Evolutionary conservation across 2,888 invertebrate species (phyloP).

Genomic region (Trissoscelio sp.): DNA sequence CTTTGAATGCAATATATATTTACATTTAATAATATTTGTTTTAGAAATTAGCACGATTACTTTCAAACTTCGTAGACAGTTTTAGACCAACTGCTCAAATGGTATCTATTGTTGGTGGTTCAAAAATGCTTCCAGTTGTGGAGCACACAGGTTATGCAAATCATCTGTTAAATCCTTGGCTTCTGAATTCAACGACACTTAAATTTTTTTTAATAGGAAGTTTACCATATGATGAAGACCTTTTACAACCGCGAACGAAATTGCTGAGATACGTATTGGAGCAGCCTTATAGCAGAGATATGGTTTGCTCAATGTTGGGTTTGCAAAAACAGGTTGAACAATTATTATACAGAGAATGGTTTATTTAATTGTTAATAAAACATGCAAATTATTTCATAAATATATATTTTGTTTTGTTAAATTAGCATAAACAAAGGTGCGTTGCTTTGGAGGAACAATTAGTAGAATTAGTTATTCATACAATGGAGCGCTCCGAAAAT

Average conservation of each 20-base stretch:
- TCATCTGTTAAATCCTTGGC: slow-evolving; percentile 96
- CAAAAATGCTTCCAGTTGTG: slow-evolving; percentile 96
- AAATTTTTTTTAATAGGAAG: slow-evolving; percentile 89
- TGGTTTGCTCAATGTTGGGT: slow-evolving; percentile 97
- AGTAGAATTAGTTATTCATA: slow-evolving; percentile 94
- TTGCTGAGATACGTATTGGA: slow-evolving; percentile 95
- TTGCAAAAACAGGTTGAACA: slow-evolving; percentile 92
- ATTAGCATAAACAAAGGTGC: slow-evolving; percentile 92
- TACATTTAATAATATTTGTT: slow-evolving; percentile 67
- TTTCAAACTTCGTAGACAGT: slow-evolving; percentile 95
- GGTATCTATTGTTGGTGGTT: slow-evolving; percentile 96
- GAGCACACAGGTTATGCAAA: slow-evolving; percentile 96
- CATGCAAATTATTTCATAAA: too few species aligned
- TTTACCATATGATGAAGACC: slow-evolving; percentile 94
- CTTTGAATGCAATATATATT: too few species aligned
- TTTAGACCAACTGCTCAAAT: slow-evolving; percentile 97
- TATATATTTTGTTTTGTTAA: slow-evolving; percentile 28
- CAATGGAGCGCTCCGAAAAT: slow-evolving; percentile 95
- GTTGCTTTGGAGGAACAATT: slow-evolving; percentile 96
- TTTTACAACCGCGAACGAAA: slow-evolving; percentile 94
- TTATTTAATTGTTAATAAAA: not conserved
- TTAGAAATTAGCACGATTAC: slow-evolving; percentile 92
- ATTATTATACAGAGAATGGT: not conserved
- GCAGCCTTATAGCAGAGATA: slow-evolving; percentile 97
- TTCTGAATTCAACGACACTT: slow-evolving; percentile 93